Base-by-base conservation (phyloP, 1,140 invertebrate species). In the Drosophila murphyi region DNA sequence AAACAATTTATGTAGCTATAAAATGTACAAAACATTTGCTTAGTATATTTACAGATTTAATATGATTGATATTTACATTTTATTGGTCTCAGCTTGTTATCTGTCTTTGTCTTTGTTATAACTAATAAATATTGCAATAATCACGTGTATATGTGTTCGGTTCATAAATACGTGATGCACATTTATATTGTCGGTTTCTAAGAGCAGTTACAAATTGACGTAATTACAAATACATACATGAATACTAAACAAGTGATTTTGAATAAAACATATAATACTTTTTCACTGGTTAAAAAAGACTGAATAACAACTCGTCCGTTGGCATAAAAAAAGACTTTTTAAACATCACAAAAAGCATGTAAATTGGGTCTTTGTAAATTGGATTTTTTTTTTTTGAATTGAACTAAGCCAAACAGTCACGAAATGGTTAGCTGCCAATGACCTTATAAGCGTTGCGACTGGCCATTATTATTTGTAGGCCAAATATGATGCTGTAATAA, bases 381-480 rank as follows among this genome's bases (percentile, higher is more conserved):
- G 51, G 28, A 39, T 45, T 52, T 48, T 61, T n/a, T 52, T 51
- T 72, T 39, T 61, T 7, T 7, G 7, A 73, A 74, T 70, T 74
- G 43, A 43, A 48, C 72, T 74, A 74, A 50, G 41, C 5, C 10
- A 5, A 7, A 10, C 10, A 12, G 35, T 6, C 20, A 20, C 6
- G 8, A 31, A 3, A 8, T 34, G 47, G 48, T 81, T 67, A 86
- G 62, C 78, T 80, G 20, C 80, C 82, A 10, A 87, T 78, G 12
- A 41, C 61, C 12, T 76, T 72, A 50, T 86, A 86, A 7, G 20
- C 70, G n/a, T 51, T 75, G 20, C 20, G 2, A n/a, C 5, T 59
- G 5, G 28, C 67, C 71, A 82, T 72, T 5, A 82, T 75, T 51
- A 78, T 86, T 28, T 69, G 59, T 28, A 86, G 82, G 35, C 83